phyloP scores from a whole-genome alignment of 1,140 invertebrate genomes.

The Drosophila tsacasi region DNA sequence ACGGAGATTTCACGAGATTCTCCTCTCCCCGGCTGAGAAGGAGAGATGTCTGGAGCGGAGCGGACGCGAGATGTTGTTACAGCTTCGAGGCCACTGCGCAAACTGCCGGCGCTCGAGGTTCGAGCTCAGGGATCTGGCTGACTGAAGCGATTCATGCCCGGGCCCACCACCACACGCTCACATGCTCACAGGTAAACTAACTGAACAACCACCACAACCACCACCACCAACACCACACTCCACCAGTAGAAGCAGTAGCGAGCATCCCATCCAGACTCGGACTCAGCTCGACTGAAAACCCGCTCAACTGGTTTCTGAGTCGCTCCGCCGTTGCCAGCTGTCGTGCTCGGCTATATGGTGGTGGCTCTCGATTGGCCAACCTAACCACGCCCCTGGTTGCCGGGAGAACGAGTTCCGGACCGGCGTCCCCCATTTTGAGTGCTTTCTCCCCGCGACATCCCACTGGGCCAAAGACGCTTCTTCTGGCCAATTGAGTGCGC shows the following conservation, averaged over 20 bases:
- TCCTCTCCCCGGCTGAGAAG: conserved; percentile 13
- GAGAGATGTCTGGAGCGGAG: conserved; percentile 2
- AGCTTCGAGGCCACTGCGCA: conserved; percentile 77
- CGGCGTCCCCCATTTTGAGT: conserved; percentile 75
- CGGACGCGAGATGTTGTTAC: conserved; percentile 77
- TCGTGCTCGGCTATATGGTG: conserved; percentile 53
- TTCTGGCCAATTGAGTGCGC: conserved; percentile 73
- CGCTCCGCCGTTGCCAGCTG: conserved; percentile 32
- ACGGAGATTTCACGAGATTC: conserved; percentile 18
- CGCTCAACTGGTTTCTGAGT: conserved; percentile 76
- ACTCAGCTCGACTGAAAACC: conserved; percentile 49
- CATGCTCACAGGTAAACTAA: conserved; percentile 21
- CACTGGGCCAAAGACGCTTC: not conserved
- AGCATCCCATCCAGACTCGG: conserved; percentile 4
- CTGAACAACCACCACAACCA: not conserved
- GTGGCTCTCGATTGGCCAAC: conserved; percentile 66
- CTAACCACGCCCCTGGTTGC: conserved; percentile 60
- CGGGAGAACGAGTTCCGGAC: conserved; percentile 55
- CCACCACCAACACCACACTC: not conserved
- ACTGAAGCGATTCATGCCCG: conserved; percentile 50
- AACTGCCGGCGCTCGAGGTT: conserved; percentile 71
- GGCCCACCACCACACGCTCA: conserved; percentile 29
- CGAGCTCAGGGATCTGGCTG: conserved; percentile 60
- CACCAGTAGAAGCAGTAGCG: not conserved
- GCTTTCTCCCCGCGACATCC: conserved; percentile 19